phyloP scores from a whole-genome alignment of 2,888 invertebrate species.

The Cotesia congregata region DNA sequence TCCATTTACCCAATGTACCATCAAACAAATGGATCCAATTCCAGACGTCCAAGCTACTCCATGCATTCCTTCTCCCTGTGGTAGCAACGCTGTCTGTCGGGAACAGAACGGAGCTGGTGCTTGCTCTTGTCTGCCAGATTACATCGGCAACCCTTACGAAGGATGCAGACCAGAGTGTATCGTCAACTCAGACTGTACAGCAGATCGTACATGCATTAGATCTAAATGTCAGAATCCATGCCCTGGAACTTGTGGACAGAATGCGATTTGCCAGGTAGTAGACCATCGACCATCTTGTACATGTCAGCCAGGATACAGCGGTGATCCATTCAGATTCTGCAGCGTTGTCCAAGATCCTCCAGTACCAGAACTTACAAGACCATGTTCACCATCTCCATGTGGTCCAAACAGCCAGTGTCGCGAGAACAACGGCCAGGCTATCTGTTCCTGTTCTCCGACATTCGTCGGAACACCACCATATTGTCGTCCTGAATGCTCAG shows the following conservation, averaged over 20 bases:
- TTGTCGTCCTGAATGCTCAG: conserved; percentile 71
- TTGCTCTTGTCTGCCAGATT: conserved; percentile 74
- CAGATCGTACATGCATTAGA: conserved; percentile 78
- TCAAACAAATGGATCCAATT: conserved; percentile 51
- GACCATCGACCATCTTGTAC: conserved; percentile 78
- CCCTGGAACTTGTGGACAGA: conserved; percentile 81
- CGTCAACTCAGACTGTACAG: conserved; percentile 77
- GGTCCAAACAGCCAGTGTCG: conserved; percentile 70
- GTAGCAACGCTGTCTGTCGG: conserved; percentile 85
- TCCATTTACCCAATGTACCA: conserved; percentile 72
- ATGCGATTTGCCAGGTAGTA: conserved; percentile 77
- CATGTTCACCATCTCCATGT: conserved; percentile 68
- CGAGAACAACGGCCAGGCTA: conserved; percentile 76
- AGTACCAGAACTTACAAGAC: conserved; percentile 35
- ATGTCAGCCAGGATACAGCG: conserved; percentile 75
- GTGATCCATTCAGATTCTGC: conserved; percentile 76
- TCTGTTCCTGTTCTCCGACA: conserved; percentile 81
- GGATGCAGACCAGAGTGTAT: conserved; percentile 81
- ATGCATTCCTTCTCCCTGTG: conserved; percentile 85
- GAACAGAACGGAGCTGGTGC: conserved; percentile 72
- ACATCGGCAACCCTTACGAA: conserved; percentile 76
- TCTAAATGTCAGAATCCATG: conserved; percentile 81
- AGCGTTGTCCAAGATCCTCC: conserved; percentile 57
- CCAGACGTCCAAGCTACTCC: conserved; percentile 68
- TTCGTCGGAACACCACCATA: conserved; percentile 82